Conservation (phyloP, 2,113 vertebrate genomes). For the Syngnathus floridae region DNA sequence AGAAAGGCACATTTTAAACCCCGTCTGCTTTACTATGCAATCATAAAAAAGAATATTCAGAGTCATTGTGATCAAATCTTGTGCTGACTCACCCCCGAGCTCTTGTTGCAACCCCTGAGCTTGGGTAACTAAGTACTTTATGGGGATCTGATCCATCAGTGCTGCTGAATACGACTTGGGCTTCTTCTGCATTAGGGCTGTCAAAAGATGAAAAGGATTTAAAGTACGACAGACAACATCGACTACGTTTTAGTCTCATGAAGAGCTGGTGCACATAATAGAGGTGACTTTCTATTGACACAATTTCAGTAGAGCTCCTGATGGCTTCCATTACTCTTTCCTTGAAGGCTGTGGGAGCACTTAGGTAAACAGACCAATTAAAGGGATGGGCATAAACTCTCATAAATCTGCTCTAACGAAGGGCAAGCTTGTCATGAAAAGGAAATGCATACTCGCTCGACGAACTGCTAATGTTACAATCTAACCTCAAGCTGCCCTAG, state of each 20-base stretch:
- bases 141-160: constrained; percentile 97
- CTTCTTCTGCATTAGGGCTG: constrained; percentile 92
- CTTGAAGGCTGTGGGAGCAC: constrained; percentile 53
- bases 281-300: constrained; percentile 61
- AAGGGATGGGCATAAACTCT: constrained; percentile 56
- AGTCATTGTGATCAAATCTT: background rate
- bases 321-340: constrained; percentile 62
- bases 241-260: background rate
- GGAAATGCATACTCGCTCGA: constrained; percentile 48
- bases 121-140: constrained; percentile 94
- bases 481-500: constrained; percentile 55
- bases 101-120: constrained; percentile 95
- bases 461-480: constrained; percentile 48
- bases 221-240: background rate
- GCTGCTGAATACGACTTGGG: constrained; percentile 93
- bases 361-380: constrained; percentile 69
- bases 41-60: background rate
- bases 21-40: background rate
- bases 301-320: constrained; percentile 63
- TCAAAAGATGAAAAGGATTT: constrained; percentile 18
- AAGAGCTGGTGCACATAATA: constrained; percentile 24
- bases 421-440: constrained; percentile 45
- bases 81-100: constrained; percentile 77
- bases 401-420: constrained; percentile 65
- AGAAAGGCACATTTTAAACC: background rate